Base-by-base conservation (phyloP, 2,888 invertebrate genomes). In the Agrochola lychnidis region DNA sequence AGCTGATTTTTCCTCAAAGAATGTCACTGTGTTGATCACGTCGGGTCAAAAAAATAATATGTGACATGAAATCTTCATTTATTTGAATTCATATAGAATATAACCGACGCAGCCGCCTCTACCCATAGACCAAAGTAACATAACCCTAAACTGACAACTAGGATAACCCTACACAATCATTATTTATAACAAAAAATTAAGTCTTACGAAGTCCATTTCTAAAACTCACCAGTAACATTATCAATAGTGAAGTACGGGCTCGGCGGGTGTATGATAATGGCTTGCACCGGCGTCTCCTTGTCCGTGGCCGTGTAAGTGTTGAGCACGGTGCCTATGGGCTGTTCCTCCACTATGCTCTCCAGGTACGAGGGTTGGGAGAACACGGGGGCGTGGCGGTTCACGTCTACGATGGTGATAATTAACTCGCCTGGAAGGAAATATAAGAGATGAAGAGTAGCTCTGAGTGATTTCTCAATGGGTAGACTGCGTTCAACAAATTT, bases 201-300 rank as follows among this genome's bases (percentile, higher is more conserved):
- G 36, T 3, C 36, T 36, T 36, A 0, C 36, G 3, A 36, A 36
- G 36, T 4, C 36, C 36, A 36, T 1, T 36, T 36, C 36, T 36
- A 36, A 36, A 36, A 36, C 90, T 92, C 93, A 97, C 98, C 99
- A 71, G 98, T 98, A 10, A 97, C 97, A 90, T 98, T 98, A 92
- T 99, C 98, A 61, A 99, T 98, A 76, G 97, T 97, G 92, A 99
- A 99, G 93, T 98, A 98, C 0, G 98, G 97, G 90, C 97, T 98
- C 0, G 97, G 97, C 0, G 98, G 98, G 63, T 97, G 95, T 66
- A 98, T 98, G 1, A 97, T 95, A 84, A 98, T 98, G 78, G 98
- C 97, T 0, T 98, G 98, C 83, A 99, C 98, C 70, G 98, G 98
- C 0, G 99, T 98, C 89, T 99, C 99, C 78, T 97, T 97, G 91